Conservation (phyloP, 2,888 invertebrate genomes). For the Eupithecia pulchellata region DNA sequence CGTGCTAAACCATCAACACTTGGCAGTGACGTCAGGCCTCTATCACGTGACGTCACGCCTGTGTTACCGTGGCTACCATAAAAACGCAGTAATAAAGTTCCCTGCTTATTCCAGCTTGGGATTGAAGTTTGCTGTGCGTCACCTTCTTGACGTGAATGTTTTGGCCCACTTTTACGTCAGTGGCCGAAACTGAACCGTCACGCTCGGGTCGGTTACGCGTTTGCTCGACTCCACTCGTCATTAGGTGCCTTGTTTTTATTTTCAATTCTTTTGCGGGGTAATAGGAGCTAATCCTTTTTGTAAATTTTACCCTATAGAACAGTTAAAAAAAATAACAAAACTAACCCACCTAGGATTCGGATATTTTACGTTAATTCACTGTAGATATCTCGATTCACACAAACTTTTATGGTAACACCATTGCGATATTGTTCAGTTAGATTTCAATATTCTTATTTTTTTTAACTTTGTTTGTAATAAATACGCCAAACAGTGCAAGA, state of each 20-base stretch:
- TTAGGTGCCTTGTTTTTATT: background rate
- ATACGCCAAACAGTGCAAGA: background rate
- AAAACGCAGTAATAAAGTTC: conserved; percentile 41
- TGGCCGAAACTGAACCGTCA: background rate
- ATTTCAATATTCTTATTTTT: background rate
- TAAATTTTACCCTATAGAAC: background rate
- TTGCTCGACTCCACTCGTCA: background rate
- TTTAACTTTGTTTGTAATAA: background rate
- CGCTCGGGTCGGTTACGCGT: background rate
- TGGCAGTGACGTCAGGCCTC: conserved; percentile 49
- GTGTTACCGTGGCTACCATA: conserved; percentile 33
- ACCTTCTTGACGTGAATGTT: conserved; percentile 10
- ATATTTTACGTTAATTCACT: background rate
- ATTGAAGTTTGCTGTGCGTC: conserved; percentile 15
- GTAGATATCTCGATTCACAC: conserved; percentile 4
- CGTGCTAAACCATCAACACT: conserved; percentile 52
- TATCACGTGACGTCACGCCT: conserved; percentile 51
- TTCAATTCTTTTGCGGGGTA: background rate
- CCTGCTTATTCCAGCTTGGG: conserved; percentile 17
- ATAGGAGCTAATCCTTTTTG: background rate
- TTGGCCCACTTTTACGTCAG: background rate
- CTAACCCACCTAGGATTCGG: background rate
- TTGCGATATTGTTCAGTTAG: background rate
- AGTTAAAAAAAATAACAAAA: background rate
- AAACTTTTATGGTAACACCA: background rate